Evolutionary conservation across 2,113 vertebrate species (phyloP).

Genomic region (Chloroceryle aenea): DNA sequence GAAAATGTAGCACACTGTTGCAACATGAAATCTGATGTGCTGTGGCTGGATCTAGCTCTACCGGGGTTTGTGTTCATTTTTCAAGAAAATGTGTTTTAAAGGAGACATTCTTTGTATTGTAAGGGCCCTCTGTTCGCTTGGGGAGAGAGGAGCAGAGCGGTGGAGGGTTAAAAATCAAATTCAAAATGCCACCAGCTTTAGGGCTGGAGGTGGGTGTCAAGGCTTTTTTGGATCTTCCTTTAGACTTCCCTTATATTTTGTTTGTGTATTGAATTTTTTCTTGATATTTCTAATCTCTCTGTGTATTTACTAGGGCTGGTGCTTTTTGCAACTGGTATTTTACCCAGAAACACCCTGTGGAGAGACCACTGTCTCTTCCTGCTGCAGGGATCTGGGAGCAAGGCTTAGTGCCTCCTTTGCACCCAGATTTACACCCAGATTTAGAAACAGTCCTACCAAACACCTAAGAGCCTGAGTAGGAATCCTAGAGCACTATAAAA

Average conservation of each 20-base stretch:
- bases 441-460: background rate
- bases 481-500: background rate
- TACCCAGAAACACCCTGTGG: background rate
- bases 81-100: background rate
- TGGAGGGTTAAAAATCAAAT: background rate
- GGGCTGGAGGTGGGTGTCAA: accelerated
- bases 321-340: background rate
- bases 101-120: background rate
- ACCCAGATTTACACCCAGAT: too few species aligned
- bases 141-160: background rate
- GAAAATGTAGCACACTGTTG: slow-evolving; percentile 15
- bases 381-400: background rate
- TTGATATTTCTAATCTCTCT: background rate
- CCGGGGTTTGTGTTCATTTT: background rate
- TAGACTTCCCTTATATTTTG: background rate
- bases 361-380: background rate
- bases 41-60: slow-evolving; percentile 9
- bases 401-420: background rate
- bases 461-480: background rate
- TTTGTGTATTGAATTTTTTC: background rate
- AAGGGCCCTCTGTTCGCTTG: background rate
- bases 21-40: slow-evolving; percentile 47
- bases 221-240: background rate
- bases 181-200: background rate
- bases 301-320: background rate